A percentile compares a stretch with the other conserved stretches of the same genome.
Evolutionary conservation across 2,113 vertebrate genomes (phyloP).

Genomic region (Psilopsiagon aymara): DNA sequence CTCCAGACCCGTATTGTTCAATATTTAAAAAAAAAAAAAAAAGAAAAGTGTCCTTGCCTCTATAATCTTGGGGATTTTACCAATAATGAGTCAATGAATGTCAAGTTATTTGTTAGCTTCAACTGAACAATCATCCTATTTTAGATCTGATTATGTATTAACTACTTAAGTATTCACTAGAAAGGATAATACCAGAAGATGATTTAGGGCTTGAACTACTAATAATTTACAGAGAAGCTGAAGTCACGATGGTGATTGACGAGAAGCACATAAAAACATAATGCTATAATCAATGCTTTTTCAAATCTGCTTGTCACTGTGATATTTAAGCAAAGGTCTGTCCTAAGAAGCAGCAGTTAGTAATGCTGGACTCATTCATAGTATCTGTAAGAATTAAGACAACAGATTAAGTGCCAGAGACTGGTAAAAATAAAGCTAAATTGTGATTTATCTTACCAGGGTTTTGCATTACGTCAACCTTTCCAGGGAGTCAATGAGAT

Average conservation of each 20-base stretch:
- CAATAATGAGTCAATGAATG: not conserved
- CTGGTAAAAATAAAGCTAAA: not conserved
- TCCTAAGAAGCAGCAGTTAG: not conserved
- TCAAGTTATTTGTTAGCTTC: not conserved
- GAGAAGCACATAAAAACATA: not conserved
- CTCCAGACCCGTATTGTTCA: not conserved
- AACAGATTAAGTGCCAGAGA: not conserved
- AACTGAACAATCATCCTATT: conserved; percentile 27
- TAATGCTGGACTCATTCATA: not conserved
- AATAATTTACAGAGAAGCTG: conserved; percentile 17
- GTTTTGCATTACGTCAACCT: not conserved
- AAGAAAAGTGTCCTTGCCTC: not conserved
- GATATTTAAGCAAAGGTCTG: not conserved
- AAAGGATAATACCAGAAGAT: conserved; percentile 30
- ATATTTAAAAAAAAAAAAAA: not conserved
- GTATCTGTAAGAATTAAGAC: not conserved
- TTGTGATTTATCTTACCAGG: not conserved
- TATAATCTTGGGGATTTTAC: not conserved
- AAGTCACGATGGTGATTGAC: not conserved
- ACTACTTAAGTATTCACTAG: conserved; percentile 35
- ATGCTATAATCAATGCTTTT: not conserved
- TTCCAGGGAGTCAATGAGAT: not conserved
- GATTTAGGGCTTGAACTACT: conserved; percentile 8
- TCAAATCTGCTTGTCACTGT: not conserved
- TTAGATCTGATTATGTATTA: conserved; percentile 26